Percentiles rank a stretch among this genome's conserved stretches.
Conservation (phyloP, 1,140 invertebrate genomes). For the Leguminivora glycinivorella region DNA sequence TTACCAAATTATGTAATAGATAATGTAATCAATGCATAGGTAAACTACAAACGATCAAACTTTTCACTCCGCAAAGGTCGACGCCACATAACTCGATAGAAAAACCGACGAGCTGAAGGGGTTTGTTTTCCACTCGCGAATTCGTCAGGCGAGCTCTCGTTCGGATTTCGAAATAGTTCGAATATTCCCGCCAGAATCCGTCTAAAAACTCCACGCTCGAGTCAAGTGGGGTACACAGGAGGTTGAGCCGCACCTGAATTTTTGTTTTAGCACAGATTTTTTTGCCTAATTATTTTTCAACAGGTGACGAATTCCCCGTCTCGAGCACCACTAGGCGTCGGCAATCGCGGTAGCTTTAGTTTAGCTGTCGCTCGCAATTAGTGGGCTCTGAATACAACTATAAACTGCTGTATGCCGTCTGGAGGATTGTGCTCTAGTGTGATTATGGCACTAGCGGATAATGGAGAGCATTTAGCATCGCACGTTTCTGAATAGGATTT, state of each 20-base stretch:
- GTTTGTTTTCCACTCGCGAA: constrained; percentile 47
- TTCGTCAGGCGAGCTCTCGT: constrained; percentile 49
- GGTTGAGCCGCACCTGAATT: constrained; percentile 67
- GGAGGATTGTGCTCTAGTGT: constrained; percentile 8
- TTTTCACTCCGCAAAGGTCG: constrained; percentile 1
- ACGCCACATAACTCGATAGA: constrained; percentile 10
- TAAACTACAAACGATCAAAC: background rate
- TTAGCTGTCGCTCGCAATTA: constrained; percentile 70
- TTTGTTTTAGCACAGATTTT: constrained; percentile 74
- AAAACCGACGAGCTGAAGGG: constrained; percentile 5
- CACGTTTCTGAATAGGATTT: background rate
- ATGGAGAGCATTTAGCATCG: constrained; percentile 5
- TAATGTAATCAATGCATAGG: background rate
- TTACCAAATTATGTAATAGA: background rate
- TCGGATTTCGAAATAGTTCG: constrained; percentile 47
- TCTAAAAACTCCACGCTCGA: constrained; percentile 57
- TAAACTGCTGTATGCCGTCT: constrained; percentile 7
- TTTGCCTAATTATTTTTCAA: constrained; percentile 77
- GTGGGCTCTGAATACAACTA: constrained; percentile 47
- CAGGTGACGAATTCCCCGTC: constrained; percentile 75
- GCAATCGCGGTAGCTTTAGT: constrained; percentile 65
- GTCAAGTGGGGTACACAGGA: constrained; percentile 67
- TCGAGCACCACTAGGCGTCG: constrained; percentile 67
- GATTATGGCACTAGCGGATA: constrained; percentile 9
- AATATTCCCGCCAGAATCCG: constrained; percentile 59